phyloP scores from a whole-genome alignment of 2,888 invertebrate genomes.

The Acanthosoma haemorrhoidale region DNA sequence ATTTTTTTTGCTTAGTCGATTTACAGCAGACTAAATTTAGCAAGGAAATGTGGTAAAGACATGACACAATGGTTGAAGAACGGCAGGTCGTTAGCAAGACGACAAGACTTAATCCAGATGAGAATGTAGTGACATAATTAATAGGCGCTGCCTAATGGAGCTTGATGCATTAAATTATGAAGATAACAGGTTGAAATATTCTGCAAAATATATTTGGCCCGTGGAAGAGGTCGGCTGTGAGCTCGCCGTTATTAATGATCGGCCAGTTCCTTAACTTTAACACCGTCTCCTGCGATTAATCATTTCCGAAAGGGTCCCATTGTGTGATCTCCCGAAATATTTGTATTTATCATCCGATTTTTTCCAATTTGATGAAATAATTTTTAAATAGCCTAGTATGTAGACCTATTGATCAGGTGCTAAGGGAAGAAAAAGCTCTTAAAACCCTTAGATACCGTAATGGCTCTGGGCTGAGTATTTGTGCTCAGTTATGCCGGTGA shows the following conservation, averaged over 20 bases:
- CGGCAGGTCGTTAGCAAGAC: neutral
- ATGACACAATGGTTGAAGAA: neutral
- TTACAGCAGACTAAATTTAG: neutral
- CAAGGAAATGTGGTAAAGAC: neutral
- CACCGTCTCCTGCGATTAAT: neutral
- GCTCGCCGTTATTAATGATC: neutral
- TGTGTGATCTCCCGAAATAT: conserved; percentile 12
- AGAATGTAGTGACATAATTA: conserved; percentile 12
- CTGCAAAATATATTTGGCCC: neutral
- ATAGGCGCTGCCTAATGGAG: conserved; percentile 6
- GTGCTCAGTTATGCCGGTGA: no score
- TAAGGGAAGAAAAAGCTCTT: no score
- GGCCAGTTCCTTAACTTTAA: conserved; percentile 4
- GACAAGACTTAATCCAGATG: neutral
- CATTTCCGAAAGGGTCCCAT: conserved; percentile 2
- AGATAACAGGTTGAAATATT: conserved; percentile 12
- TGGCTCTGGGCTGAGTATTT: no score
- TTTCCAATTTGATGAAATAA: no score
- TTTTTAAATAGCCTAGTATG: no score
- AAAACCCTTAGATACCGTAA: no score
- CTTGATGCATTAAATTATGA: conserved; percentile 12
- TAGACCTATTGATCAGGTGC: no score
- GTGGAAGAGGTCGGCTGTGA: neutral
- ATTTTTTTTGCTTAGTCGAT: neutral
- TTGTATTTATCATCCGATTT: conserved; percentile 1